Evolutionary conservation across 2,113 vertebrate species (phyloP).

Genomic region (Sinocyclocheilus anophthalmus): DNA sequence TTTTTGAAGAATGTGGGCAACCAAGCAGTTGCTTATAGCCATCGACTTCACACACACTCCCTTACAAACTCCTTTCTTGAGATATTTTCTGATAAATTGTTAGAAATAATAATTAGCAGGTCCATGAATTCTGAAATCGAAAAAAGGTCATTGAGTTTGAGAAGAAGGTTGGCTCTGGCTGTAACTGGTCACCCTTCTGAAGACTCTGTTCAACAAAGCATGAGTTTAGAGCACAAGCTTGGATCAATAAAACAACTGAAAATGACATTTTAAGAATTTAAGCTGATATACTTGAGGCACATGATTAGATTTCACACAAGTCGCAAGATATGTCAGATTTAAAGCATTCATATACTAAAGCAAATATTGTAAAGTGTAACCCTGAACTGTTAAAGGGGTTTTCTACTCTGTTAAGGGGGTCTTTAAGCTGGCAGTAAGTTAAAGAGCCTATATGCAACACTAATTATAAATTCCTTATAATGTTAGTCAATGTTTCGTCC

Average conservation of each 20-base stretch:
- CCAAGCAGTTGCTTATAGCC: no score
- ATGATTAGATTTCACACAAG: background rate
- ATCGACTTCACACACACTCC: background rate
- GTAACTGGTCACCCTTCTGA: background rate
- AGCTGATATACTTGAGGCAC: background rate
- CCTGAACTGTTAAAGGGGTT: background rate
- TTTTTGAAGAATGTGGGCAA: no score
- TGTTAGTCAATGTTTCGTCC: background rate
- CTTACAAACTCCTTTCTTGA: background rate
- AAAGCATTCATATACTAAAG: background rate
- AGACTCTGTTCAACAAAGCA: background rate
- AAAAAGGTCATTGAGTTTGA: conserved; percentile 7
- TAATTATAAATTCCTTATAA: background rate
- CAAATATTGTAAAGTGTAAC: background rate
- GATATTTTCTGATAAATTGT: background rate
- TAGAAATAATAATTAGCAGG: background rate
- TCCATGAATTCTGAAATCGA: background rate
- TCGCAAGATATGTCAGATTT: background rate
- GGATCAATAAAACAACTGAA: background rate
- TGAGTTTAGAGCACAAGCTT: background rate
- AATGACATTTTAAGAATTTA: background rate
- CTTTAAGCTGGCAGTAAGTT: background rate
- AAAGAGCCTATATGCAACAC: background rate
- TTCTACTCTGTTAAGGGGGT: background rate
- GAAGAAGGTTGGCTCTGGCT: background rate